Percentiles rank a stretch among this genome's conserved stretches.
Conservation (phyloP, 2,888 invertebrate species). For the Cryptocheilus praepositus region DNA sequence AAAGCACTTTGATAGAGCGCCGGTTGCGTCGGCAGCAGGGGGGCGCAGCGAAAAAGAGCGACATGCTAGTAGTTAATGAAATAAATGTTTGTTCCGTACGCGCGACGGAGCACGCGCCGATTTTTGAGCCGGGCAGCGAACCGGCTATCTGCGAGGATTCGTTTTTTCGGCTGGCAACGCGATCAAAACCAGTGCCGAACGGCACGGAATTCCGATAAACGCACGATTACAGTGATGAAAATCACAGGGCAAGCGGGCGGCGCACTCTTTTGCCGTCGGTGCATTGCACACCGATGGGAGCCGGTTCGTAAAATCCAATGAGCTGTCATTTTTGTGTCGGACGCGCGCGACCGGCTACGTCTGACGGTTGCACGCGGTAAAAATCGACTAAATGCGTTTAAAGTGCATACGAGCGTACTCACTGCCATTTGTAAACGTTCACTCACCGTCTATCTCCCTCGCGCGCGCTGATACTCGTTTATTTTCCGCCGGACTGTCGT, state of each 20-base stretch:
- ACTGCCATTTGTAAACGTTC: neutral
- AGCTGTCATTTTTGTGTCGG: conserved; percentile 58
- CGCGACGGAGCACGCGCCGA: conserved; percentile 22
- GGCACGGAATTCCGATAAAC: conserved; percentile 55
- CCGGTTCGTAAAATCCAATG: conserved; percentile 62
- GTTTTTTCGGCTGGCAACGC: conserved; percentile 5
- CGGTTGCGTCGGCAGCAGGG: no score
- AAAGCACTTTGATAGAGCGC: no score
- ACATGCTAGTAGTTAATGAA: conserved; percentile 7
- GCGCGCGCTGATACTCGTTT: neutral
- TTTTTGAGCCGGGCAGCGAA: conserved; percentile 24
- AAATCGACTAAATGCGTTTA: conserved; percentile 17
- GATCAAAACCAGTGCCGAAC: conserved; percentile 3
- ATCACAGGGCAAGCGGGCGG: conserved; percentile 45
- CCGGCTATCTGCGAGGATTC: conserved; percentile 29
- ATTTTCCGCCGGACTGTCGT: neutral
- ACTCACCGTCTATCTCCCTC: neutral
- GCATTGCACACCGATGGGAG: conserved; percentile 32
- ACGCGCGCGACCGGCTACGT: conserved; percentile 50
- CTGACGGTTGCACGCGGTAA: conserved; percentile 46
- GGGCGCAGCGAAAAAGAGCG: no score
- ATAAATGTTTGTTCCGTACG: conserved; percentile 1
- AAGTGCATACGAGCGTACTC: conserved; percentile 2
- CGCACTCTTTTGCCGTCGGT: conserved; percentile 29
- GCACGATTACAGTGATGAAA: conserved; percentile 62